A percentile compares a stretch with the other conserved stretches of the same genome.
Conservation (phyloP, 2,888 invertebrate genomes). For the Alitta virens region DNA sequence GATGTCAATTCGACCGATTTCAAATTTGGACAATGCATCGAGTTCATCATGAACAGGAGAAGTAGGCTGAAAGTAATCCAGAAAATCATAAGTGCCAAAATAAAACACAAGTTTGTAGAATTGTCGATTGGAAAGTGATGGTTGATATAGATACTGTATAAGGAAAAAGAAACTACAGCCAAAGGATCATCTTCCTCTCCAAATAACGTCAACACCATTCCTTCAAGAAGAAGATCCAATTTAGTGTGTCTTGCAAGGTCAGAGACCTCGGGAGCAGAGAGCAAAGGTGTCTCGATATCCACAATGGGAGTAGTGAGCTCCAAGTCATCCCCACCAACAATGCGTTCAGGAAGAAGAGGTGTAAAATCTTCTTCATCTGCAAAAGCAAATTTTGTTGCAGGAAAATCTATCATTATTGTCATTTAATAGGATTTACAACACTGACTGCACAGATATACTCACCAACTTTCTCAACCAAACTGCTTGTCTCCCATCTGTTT, state of each 20-base stretch:
- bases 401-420: no score
- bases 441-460: no score
- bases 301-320: conserved; percentile 24
- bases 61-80: no score
- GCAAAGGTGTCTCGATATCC: conserved; percentile 29
- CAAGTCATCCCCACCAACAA: conserved; percentile 6
- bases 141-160: no score
- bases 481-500: conserved; percentile 60
- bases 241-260: conserved; percentile 26
- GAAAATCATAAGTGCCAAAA: no score
- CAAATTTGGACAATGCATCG: conserved; percentile 70
- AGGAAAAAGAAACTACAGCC: conserved; percentile 13
- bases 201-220: conserved; percentile 66
- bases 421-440: no score
- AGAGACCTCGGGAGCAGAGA: conserved; percentile 25
- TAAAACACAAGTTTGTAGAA: no score
- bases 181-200: conserved; percentile 21
- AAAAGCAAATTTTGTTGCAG: no score
- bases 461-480: conserved; percentile 24
- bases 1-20: conserved; percentile 68
- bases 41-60: conserved; percentile 23
- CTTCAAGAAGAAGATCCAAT: conserved; percentile 61
- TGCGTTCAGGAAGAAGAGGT: conserved; percentile 16
- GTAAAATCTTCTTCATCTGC: conserved; percentile 20
- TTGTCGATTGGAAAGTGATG: no score